Percentiles rank a stretch among this genome's conserved stretches.
Conservation (phyloP, 2,888 invertebrate genomes). For the Aphodius granarius region DNA sequence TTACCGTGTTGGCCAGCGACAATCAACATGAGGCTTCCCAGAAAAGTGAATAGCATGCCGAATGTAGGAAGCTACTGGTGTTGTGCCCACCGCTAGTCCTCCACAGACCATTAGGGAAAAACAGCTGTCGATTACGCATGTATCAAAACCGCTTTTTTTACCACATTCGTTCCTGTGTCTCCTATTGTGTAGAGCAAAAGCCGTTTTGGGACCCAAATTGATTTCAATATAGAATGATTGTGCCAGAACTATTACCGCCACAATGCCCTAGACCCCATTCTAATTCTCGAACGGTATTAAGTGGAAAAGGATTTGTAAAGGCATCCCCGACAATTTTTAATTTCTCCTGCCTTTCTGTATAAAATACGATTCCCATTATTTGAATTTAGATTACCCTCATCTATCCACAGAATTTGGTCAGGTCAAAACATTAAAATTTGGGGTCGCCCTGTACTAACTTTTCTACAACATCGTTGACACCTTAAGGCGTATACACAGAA, state of each 20-base stretch:
- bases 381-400: neutral
- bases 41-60: conserved; percentile 38
- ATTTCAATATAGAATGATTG: neutral
- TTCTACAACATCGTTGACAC: neutral
- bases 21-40: conserved; percentile 41
- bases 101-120: neutral
- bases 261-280: neutral
- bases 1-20: conserved; percentile 40
- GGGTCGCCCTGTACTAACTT: neutral
- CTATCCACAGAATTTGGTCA: too few species aligned
- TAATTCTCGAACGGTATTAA: neutral
- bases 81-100: too few species aligned
- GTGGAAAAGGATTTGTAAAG: neutral
- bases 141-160: neutral
- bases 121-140: neutral
- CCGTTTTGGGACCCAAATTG: neutral
- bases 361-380: neutral
- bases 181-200: neutral
- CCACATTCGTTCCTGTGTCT: neutral
- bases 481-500: too few species aligned
- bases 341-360: neutral
- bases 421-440: too few species aligned
- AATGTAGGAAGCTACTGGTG: conserved; percentile 23
- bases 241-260: neutral
- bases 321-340: neutral